A percentile compares a stretch with the other conserved stretches of the same genome.
These are phyloP conservation scores for Hydrocynus forskahlii DNA, from an alignment of 2,797 vertebrate genomes.

Conservation along the genomic window DNA sequence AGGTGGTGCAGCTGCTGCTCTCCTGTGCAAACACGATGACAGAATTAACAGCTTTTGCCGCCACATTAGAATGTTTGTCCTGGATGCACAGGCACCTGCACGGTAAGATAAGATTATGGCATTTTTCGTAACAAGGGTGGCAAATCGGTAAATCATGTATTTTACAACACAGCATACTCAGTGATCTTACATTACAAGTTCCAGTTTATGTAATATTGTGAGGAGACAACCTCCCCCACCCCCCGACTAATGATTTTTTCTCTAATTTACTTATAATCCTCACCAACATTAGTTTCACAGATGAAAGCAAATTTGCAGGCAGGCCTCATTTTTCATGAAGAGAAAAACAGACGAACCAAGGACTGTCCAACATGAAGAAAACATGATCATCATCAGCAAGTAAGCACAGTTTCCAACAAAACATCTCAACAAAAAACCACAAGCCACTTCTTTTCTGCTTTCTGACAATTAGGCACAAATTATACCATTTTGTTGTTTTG, in stretches of 20 bases:
- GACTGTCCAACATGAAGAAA: not conserved
- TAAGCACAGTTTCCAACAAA: too few relatives aligned
- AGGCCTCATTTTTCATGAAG: not conserved
- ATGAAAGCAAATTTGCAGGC: not conserved
- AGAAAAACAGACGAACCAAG: not conserved
- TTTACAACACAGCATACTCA: not conserved
- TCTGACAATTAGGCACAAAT: too few relatives aligned
- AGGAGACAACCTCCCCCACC: not conserved
- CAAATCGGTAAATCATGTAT: not conserved
- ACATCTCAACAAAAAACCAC: too few relatives aligned
- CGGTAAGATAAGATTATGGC: constrained; percentile 22
- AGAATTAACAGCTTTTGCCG: constrained; percentile 27
- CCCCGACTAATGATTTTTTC: not conserved
- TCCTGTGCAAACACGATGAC: constrained; percentile 38
- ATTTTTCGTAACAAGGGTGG: not conserved
- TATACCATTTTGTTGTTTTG: too few relatives aligned
- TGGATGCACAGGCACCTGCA: constrained; percentile 16
- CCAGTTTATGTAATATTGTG: not conserved
- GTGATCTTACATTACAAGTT: not conserved
- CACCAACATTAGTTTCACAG: not conserved
- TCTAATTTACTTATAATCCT: not conserved
- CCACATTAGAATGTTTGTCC: constrained; percentile 26
- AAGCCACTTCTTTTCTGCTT: too few relatives aligned
- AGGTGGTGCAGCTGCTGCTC: constrained; percentile 41
- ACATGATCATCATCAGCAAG: too few relatives aligned